Evolutionary conservation across 2,797 vertebrate species (phyloP).

Genomic region (Sebastes steindachneri): DNA sequence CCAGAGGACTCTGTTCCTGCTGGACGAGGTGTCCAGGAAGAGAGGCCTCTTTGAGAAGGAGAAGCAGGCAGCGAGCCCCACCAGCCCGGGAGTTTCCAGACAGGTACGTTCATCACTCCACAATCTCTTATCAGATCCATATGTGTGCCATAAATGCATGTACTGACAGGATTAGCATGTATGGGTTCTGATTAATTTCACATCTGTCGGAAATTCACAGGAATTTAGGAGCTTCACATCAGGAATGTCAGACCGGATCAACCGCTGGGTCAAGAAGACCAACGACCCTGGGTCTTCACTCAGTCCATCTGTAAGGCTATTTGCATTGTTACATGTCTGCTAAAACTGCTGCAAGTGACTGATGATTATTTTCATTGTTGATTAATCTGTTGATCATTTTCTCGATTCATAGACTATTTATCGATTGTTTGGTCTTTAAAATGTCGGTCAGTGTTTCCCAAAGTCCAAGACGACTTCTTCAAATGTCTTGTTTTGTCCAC

Average conservation of each 20-base stretch:
- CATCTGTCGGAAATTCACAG: conserved; percentile 61
- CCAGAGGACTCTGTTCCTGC: conserved; percentile 81
- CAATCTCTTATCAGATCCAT: neutral
- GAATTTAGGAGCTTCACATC: conserved; percentile 82
- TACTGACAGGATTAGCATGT: neutral
- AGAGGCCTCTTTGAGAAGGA: conserved; percentile 92
- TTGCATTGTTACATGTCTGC: neutral
- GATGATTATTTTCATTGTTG: too few relatives aligned
- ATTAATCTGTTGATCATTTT: too few relatives aligned
- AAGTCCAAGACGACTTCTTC: too few relatives aligned
- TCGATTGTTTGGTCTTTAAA: too few relatives aligned
- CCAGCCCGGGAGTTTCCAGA: conserved; percentile 54
- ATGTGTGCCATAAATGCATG: neutral
- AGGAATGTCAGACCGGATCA: conserved; percentile 88
- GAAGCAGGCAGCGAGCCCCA: conserved; percentile 38
- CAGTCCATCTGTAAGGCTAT: conserved; percentile 60
- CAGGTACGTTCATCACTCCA: conserved; percentile 75
- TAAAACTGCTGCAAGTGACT: neutral
- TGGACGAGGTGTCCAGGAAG: conserved; percentile 90
- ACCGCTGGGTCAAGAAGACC: conserved; percentile 86
- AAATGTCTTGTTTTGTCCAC: too few relatives aligned
- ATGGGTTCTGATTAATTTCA: neutral
- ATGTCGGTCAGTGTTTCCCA: too few relatives aligned
- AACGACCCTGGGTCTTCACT: conserved; percentile 66
- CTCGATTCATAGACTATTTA: too few relatives aligned